Evolutionary conservation across 2,797 vertebrate genomes (phyloP), one percentile per base, ranked within the genome.

Genomic region (Carduelis carduelis): DNA sequence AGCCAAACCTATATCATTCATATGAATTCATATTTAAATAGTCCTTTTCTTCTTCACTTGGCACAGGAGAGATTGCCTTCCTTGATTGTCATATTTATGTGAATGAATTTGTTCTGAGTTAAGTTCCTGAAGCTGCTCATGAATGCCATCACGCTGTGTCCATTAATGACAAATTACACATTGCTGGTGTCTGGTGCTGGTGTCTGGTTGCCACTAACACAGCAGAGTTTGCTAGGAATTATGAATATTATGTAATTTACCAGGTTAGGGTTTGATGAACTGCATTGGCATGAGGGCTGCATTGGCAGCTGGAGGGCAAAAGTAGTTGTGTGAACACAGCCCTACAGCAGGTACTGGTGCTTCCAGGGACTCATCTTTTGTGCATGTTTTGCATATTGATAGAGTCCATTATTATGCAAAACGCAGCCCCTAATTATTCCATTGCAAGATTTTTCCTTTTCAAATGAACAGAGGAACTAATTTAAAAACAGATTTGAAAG

Each of bases 31-130:
- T 87, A 90, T 90, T 86, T 87, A 84, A 88, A 60, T 75, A 11
- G 21, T 39, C 39, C n/a, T 78, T 85, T 88, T 84, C 65, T 84
- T 95, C 41, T 59, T 83, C 87, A 79, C 77, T 96, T 95, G 61
- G 11, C 1, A 0, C 3, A 5, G 27, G 35, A 65, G 46, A 74
- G 49, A 74, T 53, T 70, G 72, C 70, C 39, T 94, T 84, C 30
- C 65, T 49, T 68, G 78, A 77, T 55, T 72, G 60, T 81, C 52
- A 65, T 4, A 3, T 72, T 83, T 69, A 18, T 47, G 35, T 65
- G 74, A 95, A 69, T 34, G 28, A 76, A 59, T 89, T 72, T 82
- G 21, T 77, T 90, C 68, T 50, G n/a, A 81, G 72, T 87, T 71
- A 87, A 57, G 35, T 66, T 90, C 84, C 44, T 84, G 79, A 63